Base-by-base conservation (phyloP, 2,888 invertebrate genomes). In the Nemoura dubitans region DNA sequence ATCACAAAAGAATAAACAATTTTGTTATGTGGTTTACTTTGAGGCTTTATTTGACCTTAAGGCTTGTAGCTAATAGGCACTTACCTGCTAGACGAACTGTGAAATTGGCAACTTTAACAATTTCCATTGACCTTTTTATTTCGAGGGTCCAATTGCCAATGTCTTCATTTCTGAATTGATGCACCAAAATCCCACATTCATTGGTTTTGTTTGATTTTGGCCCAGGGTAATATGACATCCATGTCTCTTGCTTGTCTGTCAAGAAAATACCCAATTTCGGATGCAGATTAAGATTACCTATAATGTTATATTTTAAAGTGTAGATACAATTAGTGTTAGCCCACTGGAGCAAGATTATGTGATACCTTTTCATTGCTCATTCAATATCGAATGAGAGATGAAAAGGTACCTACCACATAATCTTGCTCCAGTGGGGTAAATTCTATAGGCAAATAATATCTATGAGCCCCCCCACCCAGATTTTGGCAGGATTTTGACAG, bases 41-140 rank as follows among this genome's bases (percentile, higher is more conserved):
- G 5, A 36, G 36, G 10, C 3, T 10, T 6, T 36, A 59, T 59
- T 14, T 59, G 21, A 59, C 59, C 16, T 2, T 16, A 7, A 36
- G 10, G 10, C 10, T 36, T 36, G 36, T 10, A 36, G 3, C 5
- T 10, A 36, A 36, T 36, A 3, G 36, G 28, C 3, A n/a, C 81
- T 81, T 81, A 29, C 81, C 81, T 30, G 27, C 81, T 28, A 21
- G 10, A 30, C 81, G 81, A 16, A 81, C 81, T 5, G 29, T 81
- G 81, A 81, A 81, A 28, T 29, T 1, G 27, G 27, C 14, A 29
- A n/a, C n/a, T n/a, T 7, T 29, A 30, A 28, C 28, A 27, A 7
- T 30, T 16, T 25, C 81, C 7, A 27, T 81, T 29, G 81, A 6
- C n/a, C 30, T 81, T 10, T 16, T 81, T 5, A 81, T 7, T 7